Conservation (phyloP, 2,888 invertebrate species). For the Tuta absoluta region DNA sequence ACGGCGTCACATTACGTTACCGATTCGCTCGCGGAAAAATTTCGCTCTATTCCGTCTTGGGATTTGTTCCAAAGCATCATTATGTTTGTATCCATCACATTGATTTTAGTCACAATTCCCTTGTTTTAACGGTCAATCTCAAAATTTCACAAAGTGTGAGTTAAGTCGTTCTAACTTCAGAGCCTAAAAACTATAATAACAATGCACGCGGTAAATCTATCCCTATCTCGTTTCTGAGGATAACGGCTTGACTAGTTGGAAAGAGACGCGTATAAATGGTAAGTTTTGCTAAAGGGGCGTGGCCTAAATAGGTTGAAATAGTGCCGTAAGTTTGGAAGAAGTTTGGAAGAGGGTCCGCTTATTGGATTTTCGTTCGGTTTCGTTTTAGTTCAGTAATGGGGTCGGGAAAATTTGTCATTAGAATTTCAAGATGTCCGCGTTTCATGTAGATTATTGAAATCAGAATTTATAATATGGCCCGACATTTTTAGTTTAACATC, state of each 20-base stretch:
- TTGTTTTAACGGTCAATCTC: conserved; percentile 25
- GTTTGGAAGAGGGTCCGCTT: conserved; percentile 73
- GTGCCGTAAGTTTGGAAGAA: conserved; percentile 76
- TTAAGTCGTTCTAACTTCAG: conserved; percentile 39
- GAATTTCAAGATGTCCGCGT: conserved; percentile 55
- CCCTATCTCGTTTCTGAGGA: conserved; percentile 56
- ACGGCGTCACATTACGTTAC: conserved; percentile 72
- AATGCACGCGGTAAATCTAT: conserved; percentile 63
- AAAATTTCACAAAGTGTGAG: neutral
- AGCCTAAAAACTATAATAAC: conserved; percentile 69
- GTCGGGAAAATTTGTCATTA: conserved; percentile 46
- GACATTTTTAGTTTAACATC: conserved; percentile 23
- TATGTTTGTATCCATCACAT: neutral
- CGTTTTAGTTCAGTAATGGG: conserved; percentile 51
- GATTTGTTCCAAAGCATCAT: conserved; percentile 35
- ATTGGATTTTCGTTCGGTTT: conserved; percentile 69
- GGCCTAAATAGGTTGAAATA: conserved; percentile 71
- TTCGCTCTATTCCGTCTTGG: conserved; percentile 61
- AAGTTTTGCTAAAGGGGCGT: conserved; percentile 56
- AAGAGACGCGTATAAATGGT: conserved; percentile 48
- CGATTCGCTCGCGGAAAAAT: conserved; percentile 80
- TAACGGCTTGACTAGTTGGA: conserved; percentile 44
- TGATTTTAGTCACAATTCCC: conserved; percentile 26
- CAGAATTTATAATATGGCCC: conserved; percentile 30
- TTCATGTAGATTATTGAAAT: conserved; percentile 29